Percentiles rank a stretch among this genome's conserved stretches.
Conservation (phyloP, 2,797 vertebrate genomes). For the Galaxias olidus region DNA sequence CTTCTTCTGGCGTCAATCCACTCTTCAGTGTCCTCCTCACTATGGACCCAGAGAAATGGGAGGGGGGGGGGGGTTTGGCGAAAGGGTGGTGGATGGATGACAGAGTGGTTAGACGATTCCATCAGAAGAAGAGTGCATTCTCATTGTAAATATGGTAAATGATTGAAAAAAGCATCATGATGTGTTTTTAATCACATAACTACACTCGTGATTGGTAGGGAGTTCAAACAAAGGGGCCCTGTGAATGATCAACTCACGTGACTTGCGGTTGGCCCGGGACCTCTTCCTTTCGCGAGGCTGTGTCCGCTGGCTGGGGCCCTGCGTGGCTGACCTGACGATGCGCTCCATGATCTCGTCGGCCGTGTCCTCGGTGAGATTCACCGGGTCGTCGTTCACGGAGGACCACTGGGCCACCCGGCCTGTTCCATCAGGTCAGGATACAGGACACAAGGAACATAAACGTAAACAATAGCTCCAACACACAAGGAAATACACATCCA, state of each 20-base stretch:
- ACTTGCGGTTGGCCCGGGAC: conserved; percentile 93
- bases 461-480: too few species aligned
- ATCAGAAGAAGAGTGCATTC: too few species aligned
- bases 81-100: background rate
- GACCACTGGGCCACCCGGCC: conserved; percentile 85
- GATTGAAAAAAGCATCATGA: too few species aligned
- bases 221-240: background rate
- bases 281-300: conserved; percentile 91
- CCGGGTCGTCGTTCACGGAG: conserved; percentile 79
- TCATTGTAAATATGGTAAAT: too few species aligned
- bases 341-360: conserved; percentile 99
- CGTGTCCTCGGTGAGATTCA: conserved; percentile 85
- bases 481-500: too few species aligned
- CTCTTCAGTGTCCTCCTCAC: conserved; percentile 95
- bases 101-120: background rate
- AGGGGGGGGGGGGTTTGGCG: conserved; percentile 4
- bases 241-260: conserved; percentile 78
- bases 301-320: conserved; percentile 88
- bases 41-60: conserved; percentile 46
- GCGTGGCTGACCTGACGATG: conserved; percentile 95
- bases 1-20: conserved; percentile 92
- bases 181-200: too few species aligned
- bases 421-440: conserved; percentile 35
- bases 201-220: too few species aligned
- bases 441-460: background rate